Conservation (phyloP, 2,797 vertebrate species). For the Sebastes matsubarae region DNA sequence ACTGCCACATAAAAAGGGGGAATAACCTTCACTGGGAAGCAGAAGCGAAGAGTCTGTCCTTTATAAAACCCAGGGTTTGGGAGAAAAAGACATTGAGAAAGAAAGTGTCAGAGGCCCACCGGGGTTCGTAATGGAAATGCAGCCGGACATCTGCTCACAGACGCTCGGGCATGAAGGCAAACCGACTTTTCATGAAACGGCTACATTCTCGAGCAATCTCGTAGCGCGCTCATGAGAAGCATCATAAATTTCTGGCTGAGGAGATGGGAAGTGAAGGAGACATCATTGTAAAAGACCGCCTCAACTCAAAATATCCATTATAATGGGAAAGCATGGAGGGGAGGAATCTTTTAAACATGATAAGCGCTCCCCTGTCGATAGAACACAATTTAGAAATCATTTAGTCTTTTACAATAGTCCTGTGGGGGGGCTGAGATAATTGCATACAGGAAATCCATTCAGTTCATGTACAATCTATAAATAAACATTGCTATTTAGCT, state of each 20-base stretch:
- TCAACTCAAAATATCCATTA: slow-evolving; percentile 61
- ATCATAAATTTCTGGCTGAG: slow-evolving; percentile 38
- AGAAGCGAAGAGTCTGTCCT: slow-evolving; percentile 7
- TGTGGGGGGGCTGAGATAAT: slow-evolving; percentile 45
- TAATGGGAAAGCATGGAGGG: slow-evolving; percentile 18
- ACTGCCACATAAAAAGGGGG: slow-evolving; percentile 41
- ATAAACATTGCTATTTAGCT: slow-evolving; percentile 47
- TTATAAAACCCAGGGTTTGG: slow-evolving; percentile 13
- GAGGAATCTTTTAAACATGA: slow-evolving; percentile 55
- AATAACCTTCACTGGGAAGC: slow-evolving; percentile 36
- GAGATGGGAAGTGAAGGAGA: slow-evolving; percentile 44
- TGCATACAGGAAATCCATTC: slow-evolving; percentile 49
- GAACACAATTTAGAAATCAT: slow-evolving; percentile 67
- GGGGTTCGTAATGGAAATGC: slow-evolving; percentile 11
- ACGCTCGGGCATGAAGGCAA: slow-evolving; percentile 1
- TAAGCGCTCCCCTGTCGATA: slow-evolving; percentile 53
- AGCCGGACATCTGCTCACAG: slow-evolving; percentile 27
- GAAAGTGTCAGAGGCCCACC: background rate
- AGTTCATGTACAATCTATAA: slow-evolving; percentile 59
- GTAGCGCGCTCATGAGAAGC: background rate
- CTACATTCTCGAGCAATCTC: slow-evolving; percentile 18
- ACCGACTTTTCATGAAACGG: slow-evolving; percentile 11
- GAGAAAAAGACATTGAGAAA: slow-evolving; percentile 18
- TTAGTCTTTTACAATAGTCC: slow-evolving; percentile 51
- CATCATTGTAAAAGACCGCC: slow-evolving; percentile 42